Conservation (phyloP, 2,888 invertebrate genomes). For the Aphrophora alni region DNA sequence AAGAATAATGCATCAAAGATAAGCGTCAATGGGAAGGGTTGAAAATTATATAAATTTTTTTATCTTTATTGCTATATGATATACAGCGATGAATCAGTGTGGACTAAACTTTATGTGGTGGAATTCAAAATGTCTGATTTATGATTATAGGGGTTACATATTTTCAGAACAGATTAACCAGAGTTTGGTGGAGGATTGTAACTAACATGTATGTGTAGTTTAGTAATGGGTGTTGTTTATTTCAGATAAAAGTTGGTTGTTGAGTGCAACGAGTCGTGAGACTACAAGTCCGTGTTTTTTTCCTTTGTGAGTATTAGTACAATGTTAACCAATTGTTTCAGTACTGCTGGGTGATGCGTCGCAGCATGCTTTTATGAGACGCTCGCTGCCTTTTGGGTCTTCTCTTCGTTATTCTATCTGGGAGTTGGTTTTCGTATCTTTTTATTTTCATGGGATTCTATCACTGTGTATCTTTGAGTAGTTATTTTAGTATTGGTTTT, state of each 20-base stretch:
- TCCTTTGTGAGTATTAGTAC: background rate
- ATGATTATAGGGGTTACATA: no score
- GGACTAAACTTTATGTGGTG: no score
- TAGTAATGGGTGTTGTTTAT: background rate
- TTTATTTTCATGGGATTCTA: background rate
- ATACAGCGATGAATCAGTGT: no score
- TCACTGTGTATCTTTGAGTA: background rate
- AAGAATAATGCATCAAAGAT: no score
- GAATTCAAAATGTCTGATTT: no score
- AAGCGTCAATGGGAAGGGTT: no score
- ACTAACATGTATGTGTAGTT: background rate
- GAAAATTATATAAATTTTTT: no score
- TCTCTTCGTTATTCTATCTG: background rate
- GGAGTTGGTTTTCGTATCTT: background rate
- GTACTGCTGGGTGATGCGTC: background rate
- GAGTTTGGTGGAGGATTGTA: background rate
- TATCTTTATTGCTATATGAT: no score
- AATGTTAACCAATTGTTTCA: background rate
- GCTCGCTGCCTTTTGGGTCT: background rate
- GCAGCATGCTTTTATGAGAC: background rate
- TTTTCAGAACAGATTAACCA: no score
- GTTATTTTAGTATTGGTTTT: background rate
- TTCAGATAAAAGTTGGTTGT: slow-evolving; percentile 9
- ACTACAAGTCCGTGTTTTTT: background rate
- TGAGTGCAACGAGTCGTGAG: background rate